Evolutionary conservation across 2,888 invertebrate genomes (phyloP).

Genomic region (Drosophila pegasa): DNA sequence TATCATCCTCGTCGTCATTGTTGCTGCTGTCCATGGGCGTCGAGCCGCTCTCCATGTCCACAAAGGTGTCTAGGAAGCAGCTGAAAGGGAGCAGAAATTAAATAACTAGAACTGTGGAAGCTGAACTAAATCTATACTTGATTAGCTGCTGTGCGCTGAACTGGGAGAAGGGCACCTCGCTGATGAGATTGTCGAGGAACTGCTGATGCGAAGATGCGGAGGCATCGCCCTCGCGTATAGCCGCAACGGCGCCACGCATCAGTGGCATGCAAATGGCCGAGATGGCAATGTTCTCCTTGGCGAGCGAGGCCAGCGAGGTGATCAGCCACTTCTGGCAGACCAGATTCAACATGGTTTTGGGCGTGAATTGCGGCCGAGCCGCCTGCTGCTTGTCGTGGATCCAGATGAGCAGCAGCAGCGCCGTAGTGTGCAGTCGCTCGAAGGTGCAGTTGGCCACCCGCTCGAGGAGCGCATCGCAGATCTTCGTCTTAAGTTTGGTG

Average conservation of each 20-base stretch:
- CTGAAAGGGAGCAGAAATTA: slow-evolving; percentile 80
- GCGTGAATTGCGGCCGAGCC: slow-evolving; percentile 86
- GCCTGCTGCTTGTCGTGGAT: slow-evolving; percentile 89
- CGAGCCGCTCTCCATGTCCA: slow-evolving; percentile 10
- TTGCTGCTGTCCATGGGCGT: slow-evolving; percentile 9
- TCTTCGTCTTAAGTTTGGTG: slow-evolving; percentile 86
- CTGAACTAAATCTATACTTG: slow-evolving; percentile 84
- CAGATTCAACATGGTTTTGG: slow-evolving; percentile 86
- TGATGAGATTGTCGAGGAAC: slow-evolving; percentile 87
- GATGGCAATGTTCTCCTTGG: slow-evolving; percentile 86
- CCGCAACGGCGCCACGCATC: slow-evolving; percentile 86
- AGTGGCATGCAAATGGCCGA: slow-evolving; percentile 87
- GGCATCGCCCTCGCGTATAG: slow-evolving; percentile 86
- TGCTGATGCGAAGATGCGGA: slow-evolving; percentile 85
- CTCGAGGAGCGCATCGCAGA: slow-evolving; percentile 87
- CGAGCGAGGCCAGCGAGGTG: slow-evolving; percentile 86
- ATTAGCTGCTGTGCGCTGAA: slow-evolving; percentile 86
- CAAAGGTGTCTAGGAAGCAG: slow-evolving; percentile 85
- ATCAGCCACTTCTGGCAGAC: slow-evolving; percentile 85
- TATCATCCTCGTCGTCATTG: slow-evolving; percentile 73
- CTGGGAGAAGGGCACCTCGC: slow-evolving; percentile 87
- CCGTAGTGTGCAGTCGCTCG: slow-evolving; percentile 87
- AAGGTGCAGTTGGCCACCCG: slow-evolving; percentile 86
- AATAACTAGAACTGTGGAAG: not conserved
- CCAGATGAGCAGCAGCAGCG: slow-evolving; percentile 88